A percentile compares a stretch with the other conserved stretches of the same genome.
Evolutionary conservation across 2,888 invertebrate species (phyloP).

Genomic region (Tridacna crocea): DNA sequence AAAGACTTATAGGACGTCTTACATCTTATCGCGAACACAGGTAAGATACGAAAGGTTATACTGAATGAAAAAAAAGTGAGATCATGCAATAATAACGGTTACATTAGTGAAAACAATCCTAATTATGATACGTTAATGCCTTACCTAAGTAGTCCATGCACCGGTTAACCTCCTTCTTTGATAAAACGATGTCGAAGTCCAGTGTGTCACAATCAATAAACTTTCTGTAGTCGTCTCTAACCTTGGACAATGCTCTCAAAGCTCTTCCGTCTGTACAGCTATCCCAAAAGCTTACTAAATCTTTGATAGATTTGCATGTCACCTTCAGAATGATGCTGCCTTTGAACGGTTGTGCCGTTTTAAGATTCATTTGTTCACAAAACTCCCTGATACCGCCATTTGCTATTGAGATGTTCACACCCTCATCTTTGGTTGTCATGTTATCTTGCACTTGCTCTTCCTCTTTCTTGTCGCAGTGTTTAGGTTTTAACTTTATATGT

Average conservation of each 20-base stretch:
- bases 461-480: not conserved
- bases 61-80: too few relatives aligned
- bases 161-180: not conserved
- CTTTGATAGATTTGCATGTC: not conserved
- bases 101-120: too few relatives aligned
- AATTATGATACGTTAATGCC: not conserved
- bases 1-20: too few relatives aligned
- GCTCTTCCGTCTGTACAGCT: not conserved
- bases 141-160: not conserved
- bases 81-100: too few relatives aligned
- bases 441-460: not conserved
- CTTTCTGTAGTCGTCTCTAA: not conserved
- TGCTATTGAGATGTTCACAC: not conserved
- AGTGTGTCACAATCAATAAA: not conserved
- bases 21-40: too few relatives aligned
- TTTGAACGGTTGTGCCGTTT: not conserved
- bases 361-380: not conserved
- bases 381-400: not conserved
- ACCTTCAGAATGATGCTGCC: constrained; percentile 4
- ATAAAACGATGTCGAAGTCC: not conserved
- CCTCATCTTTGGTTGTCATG: not conserved
- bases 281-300: not conserved
- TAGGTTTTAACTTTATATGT: not conserved
- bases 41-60: too few relatives aligned
- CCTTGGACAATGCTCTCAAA: not conserved